These are phyloP conservation scores for Drosophila niveifrons DNA, from an alignment of 2,888 invertebrate genomes.

Conservation along the genomic window DNA sequence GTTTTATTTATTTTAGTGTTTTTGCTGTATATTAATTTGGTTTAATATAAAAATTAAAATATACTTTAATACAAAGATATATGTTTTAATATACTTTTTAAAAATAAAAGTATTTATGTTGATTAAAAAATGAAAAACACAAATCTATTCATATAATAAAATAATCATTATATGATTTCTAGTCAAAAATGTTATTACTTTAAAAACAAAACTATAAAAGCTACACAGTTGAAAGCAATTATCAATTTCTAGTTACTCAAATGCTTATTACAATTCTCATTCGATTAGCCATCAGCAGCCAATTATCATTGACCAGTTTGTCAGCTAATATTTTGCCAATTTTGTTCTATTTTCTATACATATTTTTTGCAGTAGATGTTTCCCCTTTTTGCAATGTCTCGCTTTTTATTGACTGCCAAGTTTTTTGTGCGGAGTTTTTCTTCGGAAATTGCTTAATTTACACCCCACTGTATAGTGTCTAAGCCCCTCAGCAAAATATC, in stretches of 20 bases:
- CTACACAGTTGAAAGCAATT: too few relatives aligned
- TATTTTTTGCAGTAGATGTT: neutral
- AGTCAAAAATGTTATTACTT: too few relatives aligned
- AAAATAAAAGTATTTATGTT: too few relatives aligned
- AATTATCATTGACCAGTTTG: constrained; percentile 51
- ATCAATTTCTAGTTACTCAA: neutral
- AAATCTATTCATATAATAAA: too few relatives aligned
- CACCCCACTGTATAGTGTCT: neutral
- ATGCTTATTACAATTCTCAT: neutral
- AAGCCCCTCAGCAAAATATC: neutral
- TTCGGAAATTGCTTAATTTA: constrained; percentile 48
- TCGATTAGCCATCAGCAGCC: constrained; percentile 22
- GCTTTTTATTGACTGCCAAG: constrained; percentile 27
- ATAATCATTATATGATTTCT: too few relatives aligned
- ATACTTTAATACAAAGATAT: too few relatives aligned
- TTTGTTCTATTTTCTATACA: neutral
- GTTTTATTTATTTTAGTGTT: too few relatives aligned
- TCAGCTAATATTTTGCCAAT: constrained; percentile 18
- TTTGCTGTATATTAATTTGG: too few relatives aligned
- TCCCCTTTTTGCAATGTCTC: neutral
- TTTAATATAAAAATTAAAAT: too few relatives aligned
- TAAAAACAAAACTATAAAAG: too few relatives aligned
- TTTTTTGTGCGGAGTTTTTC: constrained; percentile 1
- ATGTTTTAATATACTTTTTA: too few relatives aligned
- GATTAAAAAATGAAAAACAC: too few relatives aligned